Conservation (phyloP, 2,888 invertebrate genomes). For the Ganaspis brasiliensis region DNA sequence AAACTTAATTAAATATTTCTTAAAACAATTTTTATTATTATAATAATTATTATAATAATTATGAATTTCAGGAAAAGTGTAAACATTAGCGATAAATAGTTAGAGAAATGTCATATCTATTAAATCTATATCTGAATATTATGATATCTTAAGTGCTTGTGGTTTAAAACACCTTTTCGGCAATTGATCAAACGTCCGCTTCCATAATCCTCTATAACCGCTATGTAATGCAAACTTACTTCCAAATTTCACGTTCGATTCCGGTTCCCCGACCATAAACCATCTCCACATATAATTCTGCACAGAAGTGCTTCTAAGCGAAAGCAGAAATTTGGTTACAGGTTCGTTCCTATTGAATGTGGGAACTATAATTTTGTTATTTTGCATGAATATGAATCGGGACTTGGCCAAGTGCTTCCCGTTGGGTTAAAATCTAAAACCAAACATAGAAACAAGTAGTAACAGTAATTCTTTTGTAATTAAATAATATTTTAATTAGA, state of each 20-base stretch:
- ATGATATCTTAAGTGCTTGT: conserved; percentile 15
- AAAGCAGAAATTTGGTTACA: conserved; percentile 24
- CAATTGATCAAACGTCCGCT: conserved; percentile 5
- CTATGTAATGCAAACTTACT: conserved; percentile 7
- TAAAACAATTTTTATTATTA: too few relatives aligned
- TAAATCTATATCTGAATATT: neutral
- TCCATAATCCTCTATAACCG: neutral
- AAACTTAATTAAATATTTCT: too few relatives aligned
- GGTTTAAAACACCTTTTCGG: conserved; percentile 20
- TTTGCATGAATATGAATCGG: conserved; percentile 25
- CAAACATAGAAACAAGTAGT: too few relatives aligned
- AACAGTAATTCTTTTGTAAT: too few relatives aligned
- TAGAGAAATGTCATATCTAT: too few relatives aligned
- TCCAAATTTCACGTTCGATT: conserved; percentile 27
- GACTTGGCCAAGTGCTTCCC: neutral
- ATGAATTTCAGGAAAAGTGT: too few relatives aligned
- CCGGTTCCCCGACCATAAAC: neutral
- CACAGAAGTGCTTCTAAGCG: conserved; percentile 4
- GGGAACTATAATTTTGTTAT: conserved; percentile 23
- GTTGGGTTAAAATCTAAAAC: neutral
- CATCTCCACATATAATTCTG: conserved; percentile 16
- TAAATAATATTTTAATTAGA: too few relatives aligned
- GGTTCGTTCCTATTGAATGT: conserved; percentile 9
- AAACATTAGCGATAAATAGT: too few relatives aligned
- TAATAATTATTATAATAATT: too few relatives aligned